Evolutionary conservation across 2,797 vertebrate genomes (phyloP).

Genomic region (Melanitta fusca): DNA sequence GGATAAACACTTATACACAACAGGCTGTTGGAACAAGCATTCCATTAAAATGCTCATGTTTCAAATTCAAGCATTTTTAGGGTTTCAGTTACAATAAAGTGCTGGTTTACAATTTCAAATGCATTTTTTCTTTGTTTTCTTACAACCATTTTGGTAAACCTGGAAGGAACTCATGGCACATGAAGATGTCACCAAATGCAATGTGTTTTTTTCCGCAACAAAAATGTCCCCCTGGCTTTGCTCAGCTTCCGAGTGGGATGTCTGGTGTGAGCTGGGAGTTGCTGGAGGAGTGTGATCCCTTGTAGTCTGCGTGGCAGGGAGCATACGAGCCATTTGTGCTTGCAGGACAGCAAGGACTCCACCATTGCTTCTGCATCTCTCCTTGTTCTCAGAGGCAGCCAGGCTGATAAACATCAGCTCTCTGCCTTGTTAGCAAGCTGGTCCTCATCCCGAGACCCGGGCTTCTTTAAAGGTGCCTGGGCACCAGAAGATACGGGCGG

Average conservation of each 20-base stretch:
- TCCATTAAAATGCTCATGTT: background rate
- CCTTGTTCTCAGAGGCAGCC: background rate
- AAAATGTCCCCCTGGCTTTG: background rate
- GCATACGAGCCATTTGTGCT: background rate
- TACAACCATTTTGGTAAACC: background rate
- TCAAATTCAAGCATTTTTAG: background rate
- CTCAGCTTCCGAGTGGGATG: background rate
- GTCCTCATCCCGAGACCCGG: background rate
- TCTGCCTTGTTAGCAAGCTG: background rate
- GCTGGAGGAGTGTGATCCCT: background rate
- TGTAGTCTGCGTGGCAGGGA: background rate
- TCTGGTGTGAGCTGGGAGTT: background rate
- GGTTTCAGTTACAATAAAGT: background rate
- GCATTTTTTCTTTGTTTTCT: background rate
- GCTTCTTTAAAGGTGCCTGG: no score
- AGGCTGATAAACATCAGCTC: background rate
- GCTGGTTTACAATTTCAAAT: background rate
- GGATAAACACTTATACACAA: background rate
- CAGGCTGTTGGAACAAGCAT: background rate
- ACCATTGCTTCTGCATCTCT: background rate
- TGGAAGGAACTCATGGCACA: background rate
- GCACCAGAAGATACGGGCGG: background rate
- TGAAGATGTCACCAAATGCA: background rate
- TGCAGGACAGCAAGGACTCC: background rate
- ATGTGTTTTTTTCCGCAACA: background rate